Evolutionary conservation across 2,113 vertebrate species (phyloP).

Genomic region (Ariopsis seemanni): DNA sequence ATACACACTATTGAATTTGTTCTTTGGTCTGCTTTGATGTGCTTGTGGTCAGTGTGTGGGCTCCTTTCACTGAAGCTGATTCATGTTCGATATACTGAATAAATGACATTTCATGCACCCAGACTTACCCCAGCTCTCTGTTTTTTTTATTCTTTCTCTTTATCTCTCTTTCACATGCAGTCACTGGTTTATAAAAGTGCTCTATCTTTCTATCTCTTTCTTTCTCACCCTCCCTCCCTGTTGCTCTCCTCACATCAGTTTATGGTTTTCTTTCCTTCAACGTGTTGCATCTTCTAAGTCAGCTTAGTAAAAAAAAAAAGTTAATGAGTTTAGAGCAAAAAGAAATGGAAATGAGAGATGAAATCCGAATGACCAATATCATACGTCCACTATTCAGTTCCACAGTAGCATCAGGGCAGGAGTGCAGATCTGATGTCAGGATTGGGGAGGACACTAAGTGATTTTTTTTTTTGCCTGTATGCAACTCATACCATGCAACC

Average conservation of each 20-base stretch:
- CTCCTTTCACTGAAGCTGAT: not conserved
- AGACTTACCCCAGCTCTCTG: not conserved
- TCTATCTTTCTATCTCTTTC: not conserved
- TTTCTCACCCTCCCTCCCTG: not conserved
- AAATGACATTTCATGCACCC: constrained; percentile 8
- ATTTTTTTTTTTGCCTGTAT: no score
- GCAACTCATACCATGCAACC: no score
- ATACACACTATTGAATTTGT: not conserved
- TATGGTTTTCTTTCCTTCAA: not conserved
- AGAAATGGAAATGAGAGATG: not conserved
- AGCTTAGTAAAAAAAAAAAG: not conserved
- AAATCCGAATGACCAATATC: not conserved
- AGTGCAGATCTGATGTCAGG: no score
- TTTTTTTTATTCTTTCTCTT: not conserved
- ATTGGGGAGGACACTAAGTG: no score
- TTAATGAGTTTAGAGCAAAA: not conserved
- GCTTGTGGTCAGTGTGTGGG: constrained; percentile 10
- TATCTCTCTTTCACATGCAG: constrained; percentile 1
- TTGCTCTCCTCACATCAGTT: not conserved
- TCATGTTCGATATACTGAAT: not conserved
- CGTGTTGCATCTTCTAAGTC: not conserved
- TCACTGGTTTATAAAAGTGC: not conserved
- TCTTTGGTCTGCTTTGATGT: constrained; percentile 17
- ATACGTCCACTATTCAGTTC: not conserved
- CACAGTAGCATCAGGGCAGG: not conserved